phyloP scores from a whole-genome alignment of 2,113 vertebrate species.

The Oncorhynchus keta region DNA sequence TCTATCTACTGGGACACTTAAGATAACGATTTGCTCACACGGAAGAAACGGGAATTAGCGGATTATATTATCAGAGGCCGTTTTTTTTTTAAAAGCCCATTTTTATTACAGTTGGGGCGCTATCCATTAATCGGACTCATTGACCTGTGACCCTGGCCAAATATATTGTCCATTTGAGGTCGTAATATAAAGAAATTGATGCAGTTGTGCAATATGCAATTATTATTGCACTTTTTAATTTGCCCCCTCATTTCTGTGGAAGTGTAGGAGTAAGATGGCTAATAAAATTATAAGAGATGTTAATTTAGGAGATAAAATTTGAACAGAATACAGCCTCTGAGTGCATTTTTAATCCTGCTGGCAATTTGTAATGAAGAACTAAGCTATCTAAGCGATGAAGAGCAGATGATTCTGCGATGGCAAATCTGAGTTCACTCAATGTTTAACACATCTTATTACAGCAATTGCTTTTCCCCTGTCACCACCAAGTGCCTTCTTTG shows the following conservation, averaged over 20 bases:
- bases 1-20: slow-evolving; percentile 47
- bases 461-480: slow-evolving; percentile 50
- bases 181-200: slow-evolving; percentile 41
- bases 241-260: slow-evolving; percentile 24
- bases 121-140: slow-evolving; percentile 39
- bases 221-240: slow-evolving; percentile 45
- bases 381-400: slow-evolving; percentile 35
- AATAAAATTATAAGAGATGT: slow-evolving; percentile 54
- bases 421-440: slow-evolving; percentile 49
- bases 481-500: slow-evolving; percentile 29
- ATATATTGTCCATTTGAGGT: slow-evolving; percentile 51
- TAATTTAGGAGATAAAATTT: slow-evolving; percentile 44
- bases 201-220: slow-evolving; percentile 37
- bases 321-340: slow-evolving; percentile 40
- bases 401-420: slow-evolving; percentile 46
- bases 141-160: slow-evolving; percentile 49
- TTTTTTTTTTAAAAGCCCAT: slow-evolving; percentile 16
- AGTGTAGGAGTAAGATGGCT: slow-evolving; percentile 33
- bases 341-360: slow-evolving; percentile 54
- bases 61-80: slow-evolving; percentile 53
- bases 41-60: slow-evolving; percentile 59
- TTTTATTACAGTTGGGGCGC: slow-evolving; percentile 47
- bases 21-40: slow-evolving; percentile 34
- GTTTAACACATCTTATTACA: slow-evolving; percentile 57
- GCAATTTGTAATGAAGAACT: slow-evolving; percentile 38